Evolutionary conservation across 1,140 invertebrate species (phyloP), one percentile per base, ranked within the genome.

Genomic region (Euglossa dilemma): DNA sequence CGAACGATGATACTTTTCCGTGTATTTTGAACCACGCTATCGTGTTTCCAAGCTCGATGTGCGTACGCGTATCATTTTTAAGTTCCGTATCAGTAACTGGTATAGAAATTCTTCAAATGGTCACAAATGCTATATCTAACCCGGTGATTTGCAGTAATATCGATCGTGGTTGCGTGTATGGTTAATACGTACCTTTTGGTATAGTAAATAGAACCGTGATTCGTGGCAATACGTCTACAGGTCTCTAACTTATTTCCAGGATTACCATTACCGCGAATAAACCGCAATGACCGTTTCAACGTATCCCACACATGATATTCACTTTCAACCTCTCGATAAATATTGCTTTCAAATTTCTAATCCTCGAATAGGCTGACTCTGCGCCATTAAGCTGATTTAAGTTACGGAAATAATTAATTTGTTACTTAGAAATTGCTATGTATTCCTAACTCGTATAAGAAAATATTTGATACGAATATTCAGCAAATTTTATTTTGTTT

Each of bases 291-390:
- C 63, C 18, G 59, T 23, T 74, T 25, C 47, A 20, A 59, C n/a
- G 67, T 61, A 71, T 61, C 70, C 36, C 23, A n/a, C n/a, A 43
- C 57, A 43, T 14, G 71, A 52, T 63, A 72, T 74, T 80, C 79
- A 74, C 79, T 80, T 80, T 74, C 79, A 28, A 56, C 50, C 50
- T 43, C 7, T 6, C 14, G n/a, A 47, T 43, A 52, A 73, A 80
- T n/a, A 64, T 74, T 20, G 36, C 47, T 64, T 63, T 73, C 57
- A 54, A 73, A 54, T 80, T 80, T 80, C 52, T 47, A 79, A 79
- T 70, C 47, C 12, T 11, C 2, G 4, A 25, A 43, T 52, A 47
- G 6, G 16, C 12, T n/a, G 9, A 47, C 6, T 9, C 23, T 9
- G 14, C 28, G 7, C 8, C 18, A 47, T 78, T 36, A 20, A 50